Evolutionary conservation across 2,888 invertebrate genomes (phyloP).

Genomic region (Drosophila ustulata): DNA sequence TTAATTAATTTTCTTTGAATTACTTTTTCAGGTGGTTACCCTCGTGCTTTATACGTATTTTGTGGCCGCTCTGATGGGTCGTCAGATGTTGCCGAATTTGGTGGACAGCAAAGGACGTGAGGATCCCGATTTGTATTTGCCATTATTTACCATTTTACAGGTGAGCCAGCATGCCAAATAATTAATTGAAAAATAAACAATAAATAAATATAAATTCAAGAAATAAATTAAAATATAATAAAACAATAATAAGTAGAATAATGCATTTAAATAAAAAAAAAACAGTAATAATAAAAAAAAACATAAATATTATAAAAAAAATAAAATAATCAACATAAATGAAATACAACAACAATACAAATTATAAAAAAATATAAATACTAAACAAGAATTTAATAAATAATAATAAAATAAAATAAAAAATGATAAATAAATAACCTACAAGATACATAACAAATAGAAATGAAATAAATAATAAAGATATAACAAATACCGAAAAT

Average conservation of each 20-base stretch:
- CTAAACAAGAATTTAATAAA: not conserved
- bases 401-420: not conserved
- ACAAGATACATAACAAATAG: too few relatives aligned
- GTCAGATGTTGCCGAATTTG: slow-evolving; percentile 90
- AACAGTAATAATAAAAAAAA: too few relatives aligned
- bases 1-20: slow-evolving; percentile 8
- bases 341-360: not conserved
- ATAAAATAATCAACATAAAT: not conserved
- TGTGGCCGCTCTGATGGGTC: slow-evolving; percentile 93
- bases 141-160: slow-evolving; percentile 95
- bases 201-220: too few relatives aligned
- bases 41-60: slow-evolving; percentile 96
- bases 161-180: slow-evolving; percentile 84
- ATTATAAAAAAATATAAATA: too few relatives aligned
- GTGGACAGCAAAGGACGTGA: slow-evolving; percentile 86
- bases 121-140: slow-evolving; percentile 94
- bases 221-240: too few relatives aligned
- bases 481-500: slow-evolving; percentile 25
- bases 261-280: too few relatives aligned
- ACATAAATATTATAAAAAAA: too few relatives aligned
- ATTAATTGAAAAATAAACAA: too few relatives aligned
- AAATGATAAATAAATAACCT: too few relatives aligned
- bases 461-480: slow-evolving; percentile 7
- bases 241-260: too few relatives aligned
- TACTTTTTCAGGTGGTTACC: slow-evolving; percentile 91